Conservation (phyloP, 2,797 vertebrate genomes). For the Corythornis leucogaster region DNA sequence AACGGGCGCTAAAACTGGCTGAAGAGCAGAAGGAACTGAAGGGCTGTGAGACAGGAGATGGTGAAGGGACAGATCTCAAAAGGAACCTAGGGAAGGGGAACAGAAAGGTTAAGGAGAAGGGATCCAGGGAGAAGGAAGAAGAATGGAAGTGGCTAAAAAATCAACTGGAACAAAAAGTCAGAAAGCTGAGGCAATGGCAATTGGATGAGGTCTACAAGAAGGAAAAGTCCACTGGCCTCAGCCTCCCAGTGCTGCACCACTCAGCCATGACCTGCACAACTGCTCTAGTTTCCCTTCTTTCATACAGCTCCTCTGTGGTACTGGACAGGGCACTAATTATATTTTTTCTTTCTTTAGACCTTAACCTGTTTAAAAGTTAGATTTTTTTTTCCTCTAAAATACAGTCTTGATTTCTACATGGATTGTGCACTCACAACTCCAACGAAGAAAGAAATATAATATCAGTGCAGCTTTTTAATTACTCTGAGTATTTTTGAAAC, state of each 20-base stretch:
- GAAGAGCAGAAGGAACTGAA: not conserved
- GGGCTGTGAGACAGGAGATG: not conserved
- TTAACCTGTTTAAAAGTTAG: not conserved
- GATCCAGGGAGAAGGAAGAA: not conserved
- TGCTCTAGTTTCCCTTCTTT: not conserved
- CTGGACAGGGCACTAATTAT: not conserved
- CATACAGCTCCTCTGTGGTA: not conserved
- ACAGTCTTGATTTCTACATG: not conserved
- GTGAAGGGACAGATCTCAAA: not conserved
- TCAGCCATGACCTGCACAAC: not conserved
- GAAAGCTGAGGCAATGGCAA: not conserved
- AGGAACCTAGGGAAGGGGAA: not conserved
- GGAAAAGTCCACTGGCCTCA: not conserved
- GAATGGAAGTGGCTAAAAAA: not conserved
- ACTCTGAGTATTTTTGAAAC: not conserved
- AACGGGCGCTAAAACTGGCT: not conserved
- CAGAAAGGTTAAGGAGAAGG: not conserved
- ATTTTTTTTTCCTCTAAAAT: not conserved
- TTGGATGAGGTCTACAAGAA: not conserved
- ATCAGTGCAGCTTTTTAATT: not conserved
- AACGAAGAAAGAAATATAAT: not conserved
- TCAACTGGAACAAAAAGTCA: not conserved
- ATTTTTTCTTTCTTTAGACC: not conserved
- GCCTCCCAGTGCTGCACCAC: not conserved
- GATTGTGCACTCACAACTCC: not conserved